Percentiles rank a stretch among this genome's conserved stretches.
Conservation (phyloP, 2,797 vertebrate species). For the Chrysocyon brachyurus region DNA sequence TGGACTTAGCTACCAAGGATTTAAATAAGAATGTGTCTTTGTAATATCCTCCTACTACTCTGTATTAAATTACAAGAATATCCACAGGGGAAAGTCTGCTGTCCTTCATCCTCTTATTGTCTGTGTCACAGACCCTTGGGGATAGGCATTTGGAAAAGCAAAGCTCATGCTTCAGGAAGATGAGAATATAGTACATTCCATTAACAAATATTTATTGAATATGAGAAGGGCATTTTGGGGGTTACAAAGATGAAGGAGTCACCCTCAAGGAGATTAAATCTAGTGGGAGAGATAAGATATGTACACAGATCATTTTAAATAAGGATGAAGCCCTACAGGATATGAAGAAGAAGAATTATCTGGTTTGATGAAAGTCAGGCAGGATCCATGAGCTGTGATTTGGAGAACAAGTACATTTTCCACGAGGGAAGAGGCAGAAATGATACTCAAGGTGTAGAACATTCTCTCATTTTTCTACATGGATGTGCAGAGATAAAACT, state of each 20-base stretch:
- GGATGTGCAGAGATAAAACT: background rate
- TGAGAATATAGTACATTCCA: background rate
- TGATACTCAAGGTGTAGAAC: background rate
- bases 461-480: background rate
- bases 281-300: background rate
- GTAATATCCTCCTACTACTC: background rate
- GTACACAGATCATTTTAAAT: background rate
- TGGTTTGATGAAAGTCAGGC: background rate
- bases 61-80: background rate
- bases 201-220: background rate
- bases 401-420: background rate
- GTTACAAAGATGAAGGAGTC: background rate
- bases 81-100: background rate
- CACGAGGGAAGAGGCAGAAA: background rate
- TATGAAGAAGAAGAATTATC: background rate
- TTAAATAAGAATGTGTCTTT: background rate
- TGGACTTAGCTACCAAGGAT: background rate
- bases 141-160: background rate
- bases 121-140: background rate
- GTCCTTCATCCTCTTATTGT: background rate
- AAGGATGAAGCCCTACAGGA: background rate
- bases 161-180: background rate
- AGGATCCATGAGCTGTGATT: background rate
- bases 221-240: background rate
- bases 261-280: background rate